Conservation (phyloP, 2,888 invertebrate genomes). For the Agelastica alni region DNA sequence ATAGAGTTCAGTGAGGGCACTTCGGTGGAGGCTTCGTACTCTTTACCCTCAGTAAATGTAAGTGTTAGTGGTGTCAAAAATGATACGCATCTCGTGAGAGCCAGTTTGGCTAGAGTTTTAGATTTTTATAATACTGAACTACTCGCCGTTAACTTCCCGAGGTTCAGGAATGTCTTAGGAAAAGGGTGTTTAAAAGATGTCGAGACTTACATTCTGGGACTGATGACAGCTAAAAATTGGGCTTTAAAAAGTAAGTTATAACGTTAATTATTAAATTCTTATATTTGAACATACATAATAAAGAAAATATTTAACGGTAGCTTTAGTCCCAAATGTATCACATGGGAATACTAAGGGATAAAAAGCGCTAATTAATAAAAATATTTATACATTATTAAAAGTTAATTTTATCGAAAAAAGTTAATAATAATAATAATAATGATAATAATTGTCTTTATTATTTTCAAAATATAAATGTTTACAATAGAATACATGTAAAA, state of each 20-base stretch:
- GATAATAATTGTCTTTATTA: no score
- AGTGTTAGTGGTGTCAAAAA: slow-evolving; percentile 40
- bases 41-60: slow-evolving; percentile 41
- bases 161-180: slow-evolving; percentile 57
- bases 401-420: no score
- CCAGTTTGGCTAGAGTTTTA: slow-evolving; percentile 60
- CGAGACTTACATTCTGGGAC: slow-evolving; percentile 64
- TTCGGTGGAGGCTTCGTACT: slow-evolving; percentile 41
- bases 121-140: slow-evolving; percentile 63
- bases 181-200: slow-evolving; percentile 63
- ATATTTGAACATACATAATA: no score
- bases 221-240: slow-evolving; percentile 66
- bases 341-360: no score
- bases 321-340: no score
- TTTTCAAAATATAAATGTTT: no score
- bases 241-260: slow-evolving; percentile 70
- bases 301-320: no score
- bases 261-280: background rate
- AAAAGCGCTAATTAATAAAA: no score
- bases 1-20: slow-evolving; percentile 45
- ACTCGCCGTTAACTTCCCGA: slow-evolving; percentile 62
- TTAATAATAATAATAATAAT: no score
- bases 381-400: no score
- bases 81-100: slow-evolving; percentile 33
- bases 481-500: no score